Conservation (phyloP, 1,140 invertebrate species). For the Apis florea region DNA sequence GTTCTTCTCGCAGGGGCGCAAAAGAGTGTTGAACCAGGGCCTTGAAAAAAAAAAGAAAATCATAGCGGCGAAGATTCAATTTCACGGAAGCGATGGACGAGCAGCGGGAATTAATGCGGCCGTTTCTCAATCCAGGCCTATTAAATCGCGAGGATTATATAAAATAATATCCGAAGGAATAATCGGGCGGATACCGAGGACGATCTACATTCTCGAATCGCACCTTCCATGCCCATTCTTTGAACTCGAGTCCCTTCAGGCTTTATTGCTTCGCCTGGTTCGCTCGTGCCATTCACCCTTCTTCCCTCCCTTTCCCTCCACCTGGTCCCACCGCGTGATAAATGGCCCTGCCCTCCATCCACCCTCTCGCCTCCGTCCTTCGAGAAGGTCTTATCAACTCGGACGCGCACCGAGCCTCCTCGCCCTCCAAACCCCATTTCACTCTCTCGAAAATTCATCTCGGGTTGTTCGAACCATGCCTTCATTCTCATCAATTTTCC, state of each 20-base stretch:
- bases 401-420: conserved; percentile 58
- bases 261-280: conserved; percentile 60
- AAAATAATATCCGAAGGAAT: conserved; percentile 44
- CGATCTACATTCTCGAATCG: conserved; percentile 49
- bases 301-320: conserved; percentile 56
- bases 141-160: conserved; percentile 28
- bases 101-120: conserved; percentile 10
- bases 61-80: background rate
- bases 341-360: conserved; percentile 73
- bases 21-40: accelerated
- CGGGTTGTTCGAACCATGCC: conserved; percentile 32
- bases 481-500: no score
- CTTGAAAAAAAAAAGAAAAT: background rate
- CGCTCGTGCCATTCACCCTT: conserved; percentile 37
- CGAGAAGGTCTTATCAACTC: conserved; percentile 73
- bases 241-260: conserved; percentile 50
- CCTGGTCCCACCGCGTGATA: conserved; percentile 69
- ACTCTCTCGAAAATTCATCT: conserved; percentile 35
- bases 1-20: background rate
- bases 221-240: conserved; percentile 43
- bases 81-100: background rate
- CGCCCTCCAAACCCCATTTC: conserved; percentile 37
- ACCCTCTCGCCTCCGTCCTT: conserved; percentile 64
- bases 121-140: conserved; percentile 8
- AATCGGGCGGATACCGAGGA: conserved; percentile 27